Evolutionary conservation across 2,888 invertebrate species (phyloP).

Genomic region (Apamea monoglypha): DNA sequence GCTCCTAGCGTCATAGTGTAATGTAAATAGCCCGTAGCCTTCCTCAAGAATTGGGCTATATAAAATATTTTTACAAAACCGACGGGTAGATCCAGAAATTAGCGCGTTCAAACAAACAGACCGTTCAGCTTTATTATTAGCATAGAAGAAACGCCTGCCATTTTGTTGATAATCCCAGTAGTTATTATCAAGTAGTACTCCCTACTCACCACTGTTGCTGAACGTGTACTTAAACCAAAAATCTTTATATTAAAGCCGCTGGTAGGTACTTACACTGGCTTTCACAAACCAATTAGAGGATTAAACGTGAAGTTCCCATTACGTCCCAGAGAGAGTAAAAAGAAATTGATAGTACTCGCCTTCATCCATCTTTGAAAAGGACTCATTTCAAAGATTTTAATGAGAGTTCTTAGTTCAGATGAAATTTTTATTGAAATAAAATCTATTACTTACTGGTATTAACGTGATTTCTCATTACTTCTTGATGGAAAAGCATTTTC

Average conservation of each 20-base stretch:
- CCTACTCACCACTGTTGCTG: background rate
- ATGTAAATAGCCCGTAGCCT: background rate
- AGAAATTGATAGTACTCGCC: conserved; percentile 49
- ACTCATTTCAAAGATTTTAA: conserved; percentile 62
- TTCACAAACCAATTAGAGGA: conserved; percentile 57
- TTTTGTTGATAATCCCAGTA: background rate
- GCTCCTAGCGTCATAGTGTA: background rate
- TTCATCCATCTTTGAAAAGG: conserved; percentile 46
- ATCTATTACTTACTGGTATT: conserved; percentile 33
- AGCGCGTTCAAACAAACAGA: background rate
- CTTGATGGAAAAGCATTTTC: conserved; percentile 25
- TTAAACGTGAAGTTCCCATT: conserved; percentile 46
- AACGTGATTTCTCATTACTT: conserved; percentile 34
- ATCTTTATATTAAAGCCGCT: background rate
- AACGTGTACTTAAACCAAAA: background rate
- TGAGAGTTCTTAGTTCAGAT: conserved; percentile 54
- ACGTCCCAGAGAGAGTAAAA: conserved; percentile 36
- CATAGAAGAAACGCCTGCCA: background rate
- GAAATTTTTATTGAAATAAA: conserved; percentile 47
- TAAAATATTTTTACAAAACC: background rate
- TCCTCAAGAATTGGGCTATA: background rate
- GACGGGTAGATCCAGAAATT: background rate
- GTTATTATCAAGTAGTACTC: background rate
- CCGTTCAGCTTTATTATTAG: too few species aligned
- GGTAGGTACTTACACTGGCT: conserved; percentile 2